phyloP scores from a whole-genome alignment of 37 sponge, comb jelly and placozoan species.

The Cladorhizidae sp. region DNA sequence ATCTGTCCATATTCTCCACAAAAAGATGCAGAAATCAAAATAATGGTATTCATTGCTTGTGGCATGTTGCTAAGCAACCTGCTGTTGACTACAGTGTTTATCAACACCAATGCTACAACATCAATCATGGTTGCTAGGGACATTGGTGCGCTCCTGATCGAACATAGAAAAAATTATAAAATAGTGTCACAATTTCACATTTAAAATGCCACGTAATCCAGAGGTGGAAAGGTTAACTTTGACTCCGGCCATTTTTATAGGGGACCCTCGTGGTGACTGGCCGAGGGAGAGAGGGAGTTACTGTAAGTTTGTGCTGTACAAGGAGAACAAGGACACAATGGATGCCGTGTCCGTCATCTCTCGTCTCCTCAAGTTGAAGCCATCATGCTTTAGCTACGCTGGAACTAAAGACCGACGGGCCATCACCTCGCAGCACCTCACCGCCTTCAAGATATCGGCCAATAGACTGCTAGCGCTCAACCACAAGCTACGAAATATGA shows the following conservation, averaged over 20 bases:
- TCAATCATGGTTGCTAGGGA: no score
- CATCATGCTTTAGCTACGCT: constrained; percentile 69
- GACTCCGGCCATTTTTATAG: neutral
- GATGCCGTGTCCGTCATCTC: constrained; percentile 72
- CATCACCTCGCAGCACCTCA: constrained; percentile 82
- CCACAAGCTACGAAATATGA: constrained; percentile 42
- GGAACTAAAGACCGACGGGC: constrained; percentile 94
- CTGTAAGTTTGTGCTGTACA: constrained; percentile 85
- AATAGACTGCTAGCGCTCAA: constrained; percentile 70
- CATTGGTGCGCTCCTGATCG: no score
- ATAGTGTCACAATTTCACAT: neutral
- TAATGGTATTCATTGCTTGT: no score
- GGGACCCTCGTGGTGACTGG: constrained; percentile 32
- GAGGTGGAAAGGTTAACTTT: neutral
- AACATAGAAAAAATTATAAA: neutral
- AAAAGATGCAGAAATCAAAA: no score
- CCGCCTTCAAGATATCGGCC: constrained; percentile 76
- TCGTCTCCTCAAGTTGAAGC: constrained; percentile 66
- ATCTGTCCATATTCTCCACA: no score
- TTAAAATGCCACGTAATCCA: neutral
- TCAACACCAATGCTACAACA: no score
- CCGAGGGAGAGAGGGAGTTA: constrained; percentile 63
- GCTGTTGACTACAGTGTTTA: no score
- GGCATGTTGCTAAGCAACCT: no score
- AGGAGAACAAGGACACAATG: constrained; percentile 90